Evolutionary conservation across 2,888 invertebrate species (phyloP), one percentile per base, ranked within the genome.

Genomic region (Mellilla xanthometata): DNA sequence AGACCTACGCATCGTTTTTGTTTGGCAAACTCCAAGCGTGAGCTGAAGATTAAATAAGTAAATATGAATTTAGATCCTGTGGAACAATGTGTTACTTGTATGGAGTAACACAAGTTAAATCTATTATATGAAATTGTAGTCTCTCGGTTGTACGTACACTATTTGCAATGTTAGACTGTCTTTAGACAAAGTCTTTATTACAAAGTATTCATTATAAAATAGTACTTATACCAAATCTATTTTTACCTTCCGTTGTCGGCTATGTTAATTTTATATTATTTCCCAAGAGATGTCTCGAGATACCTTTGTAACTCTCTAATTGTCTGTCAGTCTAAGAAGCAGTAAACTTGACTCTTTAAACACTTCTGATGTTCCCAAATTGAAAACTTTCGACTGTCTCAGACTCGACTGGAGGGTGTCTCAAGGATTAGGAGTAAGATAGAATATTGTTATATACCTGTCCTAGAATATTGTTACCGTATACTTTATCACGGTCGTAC

Each of bases 41-140:
- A 28, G 15, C 23, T 36, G 52, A 41, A 2, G 27, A 52, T 39
- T 48, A 39, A 31, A 47, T 46, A 31, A 24, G 47, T 40, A 57
- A 57, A 54, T 52, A 57, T 39, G 29, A 39, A 45, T 50, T 50
- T 52, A 52, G 45, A 46, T 43, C 24, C 9, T 22, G 10, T 4
- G 10, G 41, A 38, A 57, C 57, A 54, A 57, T 40, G 46, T 38
- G 39, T 47, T 42, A 38, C 49, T 57, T 49, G 49, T 35, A 9
- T 6, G n/a, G 30, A 54, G 46, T 50, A 34, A 54, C 27, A 46
- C 57, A 38, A 54, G 52, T 54, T 43, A n/a, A n/a, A n/a, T n/a
- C n/a, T n/a, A n/a, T n/a, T n/a, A n/a, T n/a, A n/a, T n/a, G n/a
- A n/a, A n/a, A n/a, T n/a, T n/a, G n/a, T n/a, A n/a, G n/a, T n/a